Evolutionary conservation across 2,888 invertebrate genomes (phyloP).

Genomic region (Cataglyphis cursor): DNA sequence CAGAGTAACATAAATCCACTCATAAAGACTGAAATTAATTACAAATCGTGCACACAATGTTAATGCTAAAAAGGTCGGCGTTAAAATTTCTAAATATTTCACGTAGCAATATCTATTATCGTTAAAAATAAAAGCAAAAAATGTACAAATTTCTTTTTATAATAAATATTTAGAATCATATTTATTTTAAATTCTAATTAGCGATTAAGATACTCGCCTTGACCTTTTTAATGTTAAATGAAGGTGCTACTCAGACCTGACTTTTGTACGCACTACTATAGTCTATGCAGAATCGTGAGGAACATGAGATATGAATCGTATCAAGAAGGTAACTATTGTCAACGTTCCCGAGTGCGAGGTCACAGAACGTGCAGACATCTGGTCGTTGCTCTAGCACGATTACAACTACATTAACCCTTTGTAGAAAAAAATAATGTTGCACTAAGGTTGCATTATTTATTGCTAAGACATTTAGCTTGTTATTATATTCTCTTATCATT

Average conservation of each 20-base stretch:
- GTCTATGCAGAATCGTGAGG: background rate
- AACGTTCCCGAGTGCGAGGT: background rate
- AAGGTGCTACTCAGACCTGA: slow-evolving; percentile 12
- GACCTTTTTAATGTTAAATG: slow-evolving; percentile 13
- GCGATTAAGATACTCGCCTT: background rate
- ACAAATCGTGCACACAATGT: slow-evolving; percentile 30
- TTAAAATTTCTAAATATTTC: background rate
- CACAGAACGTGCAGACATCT: slow-evolving; percentile 37
- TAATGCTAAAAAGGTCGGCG: background rate
- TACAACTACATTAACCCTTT: slow-evolving; percentile 37
- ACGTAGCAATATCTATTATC: background rate
- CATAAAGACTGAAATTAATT: slow-evolving; percentile 35
- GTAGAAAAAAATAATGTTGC: slow-evolving; percentile 5
- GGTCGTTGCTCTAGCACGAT: slow-evolving; percentile 19
- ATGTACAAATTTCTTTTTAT: background rate
- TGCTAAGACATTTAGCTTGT: background rate
- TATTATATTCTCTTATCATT: background rate
- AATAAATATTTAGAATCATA: background rate
- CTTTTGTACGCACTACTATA: slow-evolving; percentile 1
- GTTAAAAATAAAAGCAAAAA: background rate
- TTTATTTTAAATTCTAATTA: background rate
- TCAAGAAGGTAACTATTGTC: background rate
- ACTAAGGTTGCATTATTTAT: background rate
- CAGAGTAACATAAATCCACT: slow-evolving; percentile 36
- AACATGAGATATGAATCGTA: slow-evolving; percentile 27